These are phyloP conservation scores for Sarcophaga bullata DNA, from an alignment of 1,140 invertebrate genomes.

Conservation along the genomic window DNA sequence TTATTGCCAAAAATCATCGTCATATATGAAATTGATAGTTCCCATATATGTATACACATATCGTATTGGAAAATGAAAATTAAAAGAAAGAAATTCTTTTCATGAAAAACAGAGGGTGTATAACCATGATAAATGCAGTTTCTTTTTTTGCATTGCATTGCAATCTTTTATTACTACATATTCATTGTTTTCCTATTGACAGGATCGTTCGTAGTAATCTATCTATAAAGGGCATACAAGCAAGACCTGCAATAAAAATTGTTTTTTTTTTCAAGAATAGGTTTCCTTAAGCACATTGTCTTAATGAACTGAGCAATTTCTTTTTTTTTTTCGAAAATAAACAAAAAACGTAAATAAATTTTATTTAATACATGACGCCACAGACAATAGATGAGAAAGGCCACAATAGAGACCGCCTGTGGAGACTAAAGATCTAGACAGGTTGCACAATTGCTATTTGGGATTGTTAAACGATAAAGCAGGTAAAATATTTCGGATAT, in stretches of 20 bases:
- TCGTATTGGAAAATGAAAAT: no score
- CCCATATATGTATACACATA: no score
- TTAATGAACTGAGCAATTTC: not conserved
- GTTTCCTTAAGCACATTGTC: not conserved
- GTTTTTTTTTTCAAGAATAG: not conserved
- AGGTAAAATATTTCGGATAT: not conserved
- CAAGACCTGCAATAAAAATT: not conserved
- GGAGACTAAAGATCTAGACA: slow-evolving; percentile 2
- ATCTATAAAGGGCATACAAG: not conserved
- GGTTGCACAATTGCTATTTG: slow-evolving; percentile 27
- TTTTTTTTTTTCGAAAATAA: not conserved
- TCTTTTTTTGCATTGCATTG: not conserved
- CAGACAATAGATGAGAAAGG: not conserved
- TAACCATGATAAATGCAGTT: not conserved
- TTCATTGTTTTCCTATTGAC: not conserved
- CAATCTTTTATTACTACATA: no score
- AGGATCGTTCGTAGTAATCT: not conserved
- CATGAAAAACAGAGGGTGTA: not conserved
- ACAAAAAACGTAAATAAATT: not conserved
- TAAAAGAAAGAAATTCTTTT: no score
- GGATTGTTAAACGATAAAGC: not conserved
- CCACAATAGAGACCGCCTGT: slow-evolving; percentile 2
- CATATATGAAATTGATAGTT: not conserved
- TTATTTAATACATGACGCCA: slow-evolving; percentile 25
- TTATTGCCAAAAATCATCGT: no score